Base-by-base conservation (phyloP, 2,888 invertebrate genomes). In the Bugula neritina region DNA sequence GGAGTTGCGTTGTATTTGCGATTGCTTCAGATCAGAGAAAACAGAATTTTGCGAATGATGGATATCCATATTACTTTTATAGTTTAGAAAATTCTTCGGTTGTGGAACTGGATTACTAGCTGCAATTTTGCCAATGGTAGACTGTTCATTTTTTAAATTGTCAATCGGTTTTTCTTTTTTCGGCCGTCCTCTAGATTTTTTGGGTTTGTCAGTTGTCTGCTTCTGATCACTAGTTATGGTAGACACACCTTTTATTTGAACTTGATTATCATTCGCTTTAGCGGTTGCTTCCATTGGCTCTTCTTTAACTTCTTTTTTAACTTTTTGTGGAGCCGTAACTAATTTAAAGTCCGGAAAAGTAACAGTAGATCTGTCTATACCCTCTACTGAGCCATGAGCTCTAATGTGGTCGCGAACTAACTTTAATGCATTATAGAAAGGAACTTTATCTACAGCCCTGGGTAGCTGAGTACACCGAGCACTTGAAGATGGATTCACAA, bases 401-500 rank as follows among this genome's bases (percentile, higher is more conserved):
- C 93, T 92, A 72, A 96, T 87, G 86, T 92, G 93, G 86, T 97
- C 97, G 72, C 95, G 89, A 86, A 96, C 93, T 86, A 94, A 94
- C 85, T 94, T 95, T 69, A 97, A 88, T 71, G 95, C 95, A 74
- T 92, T 90, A 87, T 96, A 98, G 87, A 95, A 98, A 76, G 97
- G 97, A 74, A 98, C 94, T 87, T 98, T 98, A 87, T 98, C 97
- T 0, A 94, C 92, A 27, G 96, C 95, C 78, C 96, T 89, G n/a
- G 97, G 97, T 78, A 97, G 87, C 85, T 97, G 96, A 54, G 97
- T 94, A 87, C 95, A 97, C 71, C 97, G 89, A 71, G 97, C 96
- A 81, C 94, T 95, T 71, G 96, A 96, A 72, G 96, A 97, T 76
- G 97, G 97, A 96, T 97, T 96, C 83, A 98, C 97, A 93, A 94